Base-by-base conservation (phyloP, 2,888 invertebrate genomes). In the Philonicus albiceps region DNA sequence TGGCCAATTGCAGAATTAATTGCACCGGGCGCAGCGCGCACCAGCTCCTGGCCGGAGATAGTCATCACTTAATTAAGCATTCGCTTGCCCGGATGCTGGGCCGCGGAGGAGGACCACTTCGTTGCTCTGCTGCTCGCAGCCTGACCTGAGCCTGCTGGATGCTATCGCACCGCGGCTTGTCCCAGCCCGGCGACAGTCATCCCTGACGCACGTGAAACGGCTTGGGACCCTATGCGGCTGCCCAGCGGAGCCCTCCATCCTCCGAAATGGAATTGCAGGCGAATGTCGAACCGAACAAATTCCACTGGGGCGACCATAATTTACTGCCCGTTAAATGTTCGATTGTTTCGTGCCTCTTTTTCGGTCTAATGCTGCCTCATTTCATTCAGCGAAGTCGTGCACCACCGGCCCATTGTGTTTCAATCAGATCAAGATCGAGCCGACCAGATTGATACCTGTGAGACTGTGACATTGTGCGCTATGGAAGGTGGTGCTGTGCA, bases 51-150 rank as follows among this genome's bases (percentile, higher is more conserved):
- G 49, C 75, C 49, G 11, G 30, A 85, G 85, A 85, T 85, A 85
- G 75, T 85, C 85, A 85, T 85, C 85, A 75, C 85, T 85, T 85
- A 85, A 85, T 85, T 85, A 85, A 85, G 75, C 75, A 85, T 85
- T 85, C 83, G 83, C n/a, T 80, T 22, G 83, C 37, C 27, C 53
- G 30, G 72, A 34, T 6, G 34, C 31, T 64, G 30, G 22, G 40
- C 34, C n/a, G 76, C 53, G 80, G 83, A 83, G 34, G 83, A 83
- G 64, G 64, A 64, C 22, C 64, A 2, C 64, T 2, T 22, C 19
- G 34, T 37, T 11, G n/a, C 16, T 22, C 34, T 34, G 27, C 55
- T 16, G 27, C 55, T 16, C n/a, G 19, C 81, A 13, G 34, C 31
- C 43, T 83, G 55, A 72, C 83, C 55, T 31, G 40, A 13, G 4